phyloP scores from a whole-genome alignment of 1,140 invertebrate species.

The Micrasema longulum region DNA sequence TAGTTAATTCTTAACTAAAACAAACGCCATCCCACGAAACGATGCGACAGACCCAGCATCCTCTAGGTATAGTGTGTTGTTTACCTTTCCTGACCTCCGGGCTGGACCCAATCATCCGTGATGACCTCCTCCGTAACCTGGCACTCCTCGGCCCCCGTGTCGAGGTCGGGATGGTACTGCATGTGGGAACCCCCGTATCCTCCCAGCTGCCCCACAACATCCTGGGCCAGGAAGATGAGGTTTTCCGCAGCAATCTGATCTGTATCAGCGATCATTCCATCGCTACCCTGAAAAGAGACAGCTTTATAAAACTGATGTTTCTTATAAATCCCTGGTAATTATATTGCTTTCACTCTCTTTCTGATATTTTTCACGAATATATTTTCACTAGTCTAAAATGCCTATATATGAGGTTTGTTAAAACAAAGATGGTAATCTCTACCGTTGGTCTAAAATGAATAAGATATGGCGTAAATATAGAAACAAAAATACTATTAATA shows the following conservation, averaged over 20 bases:
- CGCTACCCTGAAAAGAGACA: constrained; percentile 58
- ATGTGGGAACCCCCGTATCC: constrained; percentile 58
- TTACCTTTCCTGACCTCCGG: constrained; percentile 77
- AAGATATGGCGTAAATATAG: too few relatives aligned
- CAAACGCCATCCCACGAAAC: too few relatives aligned
- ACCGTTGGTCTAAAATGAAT: too few relatives aligned
- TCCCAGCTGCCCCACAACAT: constrained; percentile 60
- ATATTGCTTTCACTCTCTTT: not conserved
- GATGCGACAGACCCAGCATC: too few relatives aligned
- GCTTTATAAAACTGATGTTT: not conserved
- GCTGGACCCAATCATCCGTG: constrained; percentile 80
- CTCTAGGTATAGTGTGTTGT: too few relatives aligned
- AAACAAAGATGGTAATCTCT: too few relatives aligned
- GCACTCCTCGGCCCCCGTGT: constrained; percentile 72
- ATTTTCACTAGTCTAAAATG: not conserved
- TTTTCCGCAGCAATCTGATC: constrained; percentile 74
- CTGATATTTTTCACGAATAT: too few relatives aligned
- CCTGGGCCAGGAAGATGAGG: constrained; percentile 71
- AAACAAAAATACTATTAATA: too few relatives aligned
- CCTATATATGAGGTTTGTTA: not conserved
- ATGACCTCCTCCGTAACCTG: constrained; percentile 82
- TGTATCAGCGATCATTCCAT: constrained; percentile 65
- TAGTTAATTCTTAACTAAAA: too few relatives aligned
- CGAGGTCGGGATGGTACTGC: constrained; percentile 64
- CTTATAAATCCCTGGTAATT: not conserved